Percentiles rank a stretch among this genome's conserved stretches.
phyloP scores from a whole-genome alignment of 2,888 invertebrate genomes.

The Fragum fragum region DNA sequence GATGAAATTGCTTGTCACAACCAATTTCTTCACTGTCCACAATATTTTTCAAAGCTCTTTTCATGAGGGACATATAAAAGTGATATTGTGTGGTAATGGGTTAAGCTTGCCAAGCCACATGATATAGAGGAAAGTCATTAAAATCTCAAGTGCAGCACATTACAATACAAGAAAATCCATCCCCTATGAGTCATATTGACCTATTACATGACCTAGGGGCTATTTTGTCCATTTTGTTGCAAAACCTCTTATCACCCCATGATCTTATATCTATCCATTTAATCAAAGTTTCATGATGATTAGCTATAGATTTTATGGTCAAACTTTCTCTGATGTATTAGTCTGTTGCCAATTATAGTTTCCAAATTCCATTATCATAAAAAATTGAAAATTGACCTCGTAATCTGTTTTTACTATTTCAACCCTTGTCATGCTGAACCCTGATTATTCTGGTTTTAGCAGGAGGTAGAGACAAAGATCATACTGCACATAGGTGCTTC shows the following conservation, averaged over 20 bases:
- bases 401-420: background rate
- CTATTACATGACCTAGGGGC: constrained; percentile 7
- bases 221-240: constrained; percentile 14
- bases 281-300: constrained; percentile 26
- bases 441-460: no score
- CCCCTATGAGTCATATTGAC: constrained; percentile 16
- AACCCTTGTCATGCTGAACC: no score
- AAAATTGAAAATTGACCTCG: background rate
- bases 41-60: no score
- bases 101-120: no score
- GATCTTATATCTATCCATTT: constrained; percentile 12
- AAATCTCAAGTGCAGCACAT: background rate
- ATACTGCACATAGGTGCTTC: no score
- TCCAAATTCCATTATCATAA: constrained; percentile 26
- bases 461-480: no score
- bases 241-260: constrained; percentile 2
- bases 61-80: no score
- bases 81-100: no score
- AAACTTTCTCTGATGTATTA: constrained; percentile 12
- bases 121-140: background rate
- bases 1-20: no score
- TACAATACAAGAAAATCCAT: constrained; percentile 11
- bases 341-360: constrained; percentile 8
- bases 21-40: no score
- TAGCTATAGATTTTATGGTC: background rate